Conservation (phyloP, 2,797 vertebrate genomes). For the Sardinella longiceps region DNA sequence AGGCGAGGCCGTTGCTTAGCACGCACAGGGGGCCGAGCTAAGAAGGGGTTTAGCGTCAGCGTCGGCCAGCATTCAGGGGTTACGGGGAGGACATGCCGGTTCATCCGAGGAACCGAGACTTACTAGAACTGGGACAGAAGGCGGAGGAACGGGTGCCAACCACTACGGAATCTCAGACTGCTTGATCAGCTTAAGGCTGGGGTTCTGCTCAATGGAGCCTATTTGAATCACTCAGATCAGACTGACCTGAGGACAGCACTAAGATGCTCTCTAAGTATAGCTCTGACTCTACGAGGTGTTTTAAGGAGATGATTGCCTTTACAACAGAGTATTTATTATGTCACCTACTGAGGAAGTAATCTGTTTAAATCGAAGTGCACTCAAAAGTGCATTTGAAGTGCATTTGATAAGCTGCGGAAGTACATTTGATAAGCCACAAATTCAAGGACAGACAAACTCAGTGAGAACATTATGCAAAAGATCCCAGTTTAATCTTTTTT, state of each 20-base stretch:
- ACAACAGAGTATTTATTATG: not conserved
- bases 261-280: not conserved
- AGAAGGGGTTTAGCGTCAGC: not conserved
- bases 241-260: not conserved
- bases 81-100: not conserved
- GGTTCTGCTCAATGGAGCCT: not conserved
- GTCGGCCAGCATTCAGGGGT: not conserved
- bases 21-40: not conserved
- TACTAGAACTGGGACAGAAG: not conserved
- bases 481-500: not conserved
- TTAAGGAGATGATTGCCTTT: not conserved
- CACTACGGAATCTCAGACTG: not conserved
- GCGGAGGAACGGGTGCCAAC: not conserved
- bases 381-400: not conserved
- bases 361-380: not conserved
- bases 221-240: not conserved
- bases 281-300: not conserved
- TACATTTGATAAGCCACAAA: not conserved
- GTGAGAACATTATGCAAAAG: not conserved
- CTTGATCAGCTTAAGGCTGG: constrained; percentile 1
- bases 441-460: not conserved
- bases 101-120: constrained; percentile 6
- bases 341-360: not conserved
- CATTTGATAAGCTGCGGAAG: no score
- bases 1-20: not conserved